These are phyloP conservation scores for Macaria notata DNA, from an alignment of 2,888 invertebrate species.

Conservation along the genomic window DNA sequence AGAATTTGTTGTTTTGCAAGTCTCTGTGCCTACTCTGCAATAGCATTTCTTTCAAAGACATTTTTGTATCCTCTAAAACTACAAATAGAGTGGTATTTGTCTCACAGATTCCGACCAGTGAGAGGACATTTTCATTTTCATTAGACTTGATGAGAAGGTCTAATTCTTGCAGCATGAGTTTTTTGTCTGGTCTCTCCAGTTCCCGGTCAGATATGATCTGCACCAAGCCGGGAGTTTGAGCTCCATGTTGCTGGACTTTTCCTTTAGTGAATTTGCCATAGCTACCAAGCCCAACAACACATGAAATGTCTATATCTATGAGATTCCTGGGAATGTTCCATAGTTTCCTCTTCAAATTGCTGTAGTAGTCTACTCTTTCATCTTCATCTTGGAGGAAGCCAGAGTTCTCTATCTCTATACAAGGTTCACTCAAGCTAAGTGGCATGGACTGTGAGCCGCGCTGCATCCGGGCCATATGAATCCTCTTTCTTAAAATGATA, in stretches of 20 bases:
- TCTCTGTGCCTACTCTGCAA: constrained; percentile 82
- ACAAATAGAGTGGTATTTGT: constrained; percentile 88
- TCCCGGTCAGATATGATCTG: constrained; percentile 85
- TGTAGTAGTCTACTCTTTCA: constrained; percentile 86
- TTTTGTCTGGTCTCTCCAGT: constrained; percentile 77
- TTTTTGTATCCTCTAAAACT: constrained; percentile 86
- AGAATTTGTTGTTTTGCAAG: constrained; percentile 79
- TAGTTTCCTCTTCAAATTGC: constrained; percentile 88
- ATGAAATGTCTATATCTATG: constrained; percentile 86
- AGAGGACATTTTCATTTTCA: constrained; percentile 87
- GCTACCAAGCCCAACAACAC: constrained; percentile 87
- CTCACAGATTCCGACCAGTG: constrained; percentile 90
- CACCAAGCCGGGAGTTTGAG: constrained; percentile 78
- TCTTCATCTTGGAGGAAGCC: constrained; percentile 89
- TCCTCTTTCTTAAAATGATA: constrained; percentile 79
- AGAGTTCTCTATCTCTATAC: constrained; percentile 90
- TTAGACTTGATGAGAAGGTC: constrained; percentile 87
- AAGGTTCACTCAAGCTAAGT: constrained; percentile 89
- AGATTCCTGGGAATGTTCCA: constrained; percentile 88
- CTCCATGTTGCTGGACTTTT: constrained; percentile 84
- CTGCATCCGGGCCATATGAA: constrained; percentile 71
- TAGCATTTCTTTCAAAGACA: constrained; percentile 87
- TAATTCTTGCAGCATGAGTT: constrained; percentile 85
- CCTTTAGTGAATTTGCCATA: constrained; percentile 91
- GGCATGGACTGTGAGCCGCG: constrained; percentile 81